Evolutionary conservation across 2,797 vertebrate genomes (phyloP).

Genomic region (Glossophaga mutica): DNA sequence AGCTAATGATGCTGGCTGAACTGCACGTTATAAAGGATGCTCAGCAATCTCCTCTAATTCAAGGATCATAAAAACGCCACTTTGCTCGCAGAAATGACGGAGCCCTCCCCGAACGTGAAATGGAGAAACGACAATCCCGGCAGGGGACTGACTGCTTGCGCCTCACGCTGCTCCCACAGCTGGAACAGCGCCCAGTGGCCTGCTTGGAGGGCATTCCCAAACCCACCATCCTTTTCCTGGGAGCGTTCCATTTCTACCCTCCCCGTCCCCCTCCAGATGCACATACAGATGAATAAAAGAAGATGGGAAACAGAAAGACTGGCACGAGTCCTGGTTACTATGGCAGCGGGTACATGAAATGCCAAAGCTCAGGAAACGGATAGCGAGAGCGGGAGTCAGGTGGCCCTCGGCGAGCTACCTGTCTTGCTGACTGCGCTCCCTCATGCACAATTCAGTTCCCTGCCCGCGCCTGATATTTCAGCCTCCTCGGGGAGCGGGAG

Average conservation of each 20-base stretch:
- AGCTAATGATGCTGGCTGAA: neutral
- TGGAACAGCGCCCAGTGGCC: neutral
- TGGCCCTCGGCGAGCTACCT: neutral
- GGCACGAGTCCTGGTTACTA: slow-evolving; percentile 68
- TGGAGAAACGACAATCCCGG: neutral
- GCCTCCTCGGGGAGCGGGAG: neutral
- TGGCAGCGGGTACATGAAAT: slow-evolving; percentile 59
- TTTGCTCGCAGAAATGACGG: neutral
- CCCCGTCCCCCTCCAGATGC: neutral
- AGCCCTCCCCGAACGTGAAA: neutral
- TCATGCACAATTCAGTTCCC: neutral
- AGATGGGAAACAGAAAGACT: slow-evolving; percentile 20
- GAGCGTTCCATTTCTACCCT: slow-evolving; percentile 24
- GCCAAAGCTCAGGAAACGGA: slow-evolving; percentile 20
- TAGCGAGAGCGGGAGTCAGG: slow-evolving; percentile 10
- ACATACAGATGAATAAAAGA: slow-evolving; percentile 52
- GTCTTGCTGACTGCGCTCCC: neutral
- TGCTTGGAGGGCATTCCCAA: neutral
- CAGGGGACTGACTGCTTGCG: neutral
- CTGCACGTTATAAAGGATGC: neutral
- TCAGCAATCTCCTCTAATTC: neutral
- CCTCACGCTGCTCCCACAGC: neutral
- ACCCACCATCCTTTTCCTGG: neutral
- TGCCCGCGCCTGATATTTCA: neutral
- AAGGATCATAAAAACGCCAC: neutral